A percentile compares a stretch with the other conserved stretches of the same genome.
Evolutionary conservation across 2,888 invertebrate genomes (phyloP).

Genomic region (Metalampra italica): DNA sequence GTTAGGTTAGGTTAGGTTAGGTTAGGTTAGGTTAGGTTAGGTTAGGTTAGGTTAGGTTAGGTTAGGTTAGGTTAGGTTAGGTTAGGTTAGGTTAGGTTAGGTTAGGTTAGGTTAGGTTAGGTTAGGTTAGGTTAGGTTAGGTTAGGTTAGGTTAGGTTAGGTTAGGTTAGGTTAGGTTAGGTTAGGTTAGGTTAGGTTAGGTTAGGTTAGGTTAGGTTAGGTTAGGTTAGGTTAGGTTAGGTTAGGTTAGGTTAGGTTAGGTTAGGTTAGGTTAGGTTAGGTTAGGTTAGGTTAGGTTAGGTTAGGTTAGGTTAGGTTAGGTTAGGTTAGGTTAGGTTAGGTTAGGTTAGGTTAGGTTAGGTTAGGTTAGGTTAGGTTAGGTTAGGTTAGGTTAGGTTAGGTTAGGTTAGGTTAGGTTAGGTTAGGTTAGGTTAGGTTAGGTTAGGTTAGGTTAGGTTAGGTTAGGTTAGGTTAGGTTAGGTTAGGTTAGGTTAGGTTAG

Average conservation of each 20-base stretch:
- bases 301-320: constrained; percentile 13
- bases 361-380: constrained; percentile 10
- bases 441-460: constrained; percentile 1
- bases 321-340: constrained; percentile 12
- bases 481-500: too few species aligned
- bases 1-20: constrained; percentile 22
- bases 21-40: constrained; percentile 24
- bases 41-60: constrained; percentile 23
- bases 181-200: constrained; percentile 9
- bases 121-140: constrained; percentile 22
- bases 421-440: constrained; percentile 6
- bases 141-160: constrained; percentile 21
- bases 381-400: constrained; percentile 9
- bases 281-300: constrained; percentile 10
- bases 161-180: constrained; percentile 16
- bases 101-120: constrained; percentile 17
- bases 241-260: constrained; percentile 8
- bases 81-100: constrained; percentile 18
- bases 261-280: constrained; percentile 12
- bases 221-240: constrained; percentile 11
- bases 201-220: constrained; percentile 12
- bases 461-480: constrained; percentile 7
- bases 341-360: constrained; percentile 6
- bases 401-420: constrained; percentile 7
- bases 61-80: constrained; percentile 20